Evolutionary conservation across 2,797 vertebrate species (phyloP).

Genomic region (Paedocypris micromegethes): DNA sequence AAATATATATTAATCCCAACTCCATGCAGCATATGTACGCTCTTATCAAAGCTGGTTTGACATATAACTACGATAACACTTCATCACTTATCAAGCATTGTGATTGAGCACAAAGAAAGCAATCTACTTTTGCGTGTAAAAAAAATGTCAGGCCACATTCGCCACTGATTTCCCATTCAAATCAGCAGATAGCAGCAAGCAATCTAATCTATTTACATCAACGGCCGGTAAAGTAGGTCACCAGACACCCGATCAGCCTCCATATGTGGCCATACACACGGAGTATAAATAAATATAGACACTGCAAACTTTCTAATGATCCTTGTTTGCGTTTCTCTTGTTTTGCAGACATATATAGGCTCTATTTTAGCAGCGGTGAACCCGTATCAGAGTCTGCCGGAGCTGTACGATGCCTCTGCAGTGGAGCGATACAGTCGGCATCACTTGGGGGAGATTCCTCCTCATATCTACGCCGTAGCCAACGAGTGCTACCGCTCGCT

Average conservation of each 20-base stretch:
- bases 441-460: slow-evolving; percentile 83
- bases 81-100: no score
- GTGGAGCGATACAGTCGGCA: slow-evolving; percentile 80
- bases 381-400: slow-evolving; percentile 83
- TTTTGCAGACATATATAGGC: slow-evolving; percentile 45
- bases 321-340: background rate
- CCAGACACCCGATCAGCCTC: background rate
- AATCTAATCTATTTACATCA: slow-evolving; percentile 40
- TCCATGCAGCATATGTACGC: no score
- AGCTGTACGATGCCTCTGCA: slow-evolving; percentile 72
- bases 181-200: slow-evolving; percentile 24
- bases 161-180: slow-evolving; percentile 45
- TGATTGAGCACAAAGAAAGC: no score
- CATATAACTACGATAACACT: no score
- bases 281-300: background rate
- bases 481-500: slow-evolving; percentile 95
- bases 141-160: no score
- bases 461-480: slow-evolving; percentile 91
- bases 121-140: no score
- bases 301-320: no score
- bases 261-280: background rate
- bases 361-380: slow-evolving; percentile 95
- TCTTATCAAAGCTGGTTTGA: no score
- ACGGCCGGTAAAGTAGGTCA: slow-evolving; percentile 31
- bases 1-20: no score